These are phyloP conservation scores for Tenthredo amoena DNA, from an alignment of 2,888 invertebrate species.

Conservation along the genomic window DNA sequence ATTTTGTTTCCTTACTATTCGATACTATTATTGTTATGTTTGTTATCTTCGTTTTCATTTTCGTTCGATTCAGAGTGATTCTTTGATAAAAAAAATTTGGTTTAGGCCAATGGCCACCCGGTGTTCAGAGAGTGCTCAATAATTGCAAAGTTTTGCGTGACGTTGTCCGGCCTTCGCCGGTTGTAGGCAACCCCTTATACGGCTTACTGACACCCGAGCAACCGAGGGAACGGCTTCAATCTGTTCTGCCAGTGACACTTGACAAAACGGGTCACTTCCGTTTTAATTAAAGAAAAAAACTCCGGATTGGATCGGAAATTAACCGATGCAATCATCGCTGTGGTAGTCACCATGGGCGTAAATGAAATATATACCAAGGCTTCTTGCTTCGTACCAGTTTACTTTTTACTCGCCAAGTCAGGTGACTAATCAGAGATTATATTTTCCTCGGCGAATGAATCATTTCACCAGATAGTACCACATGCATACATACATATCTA, in stretches of 20 bases:
- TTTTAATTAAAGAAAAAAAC: conserved; percentile 56
- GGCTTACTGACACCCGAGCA: conserved; percentile 38
- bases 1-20: neutral
- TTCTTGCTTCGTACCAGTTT: conserved; percentile 23
- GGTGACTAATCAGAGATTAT: conserved; percentile 20
- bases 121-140: neutral
- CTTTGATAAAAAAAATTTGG: neutral
- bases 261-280: conserved; percentile 55
- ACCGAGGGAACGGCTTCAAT: conserved; percentile 49
- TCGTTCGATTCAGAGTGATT: neutral
- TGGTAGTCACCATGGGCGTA: conserved; percentile 48
- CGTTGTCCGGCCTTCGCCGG: conserved; percentile 7
- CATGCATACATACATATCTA: neutral
- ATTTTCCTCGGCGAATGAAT: conserved; percentile 14
- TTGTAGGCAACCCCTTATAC: conserved; percentile 41
- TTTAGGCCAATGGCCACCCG: neutral
- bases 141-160: neutral
- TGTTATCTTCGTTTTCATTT: neutral
- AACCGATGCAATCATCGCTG: conserved; percentile 55
- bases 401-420: conserved; percentile 4
- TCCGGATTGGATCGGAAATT: conserved; percentile 56
- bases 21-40: neutral
- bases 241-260: conserved; percentile 52
- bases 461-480: neutral
- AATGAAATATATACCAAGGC: conserved; percentile 53